phyloP scores from a whole-genome alignment of 2,888 invertebrate species.

The Diaphora mendica region DNA sequence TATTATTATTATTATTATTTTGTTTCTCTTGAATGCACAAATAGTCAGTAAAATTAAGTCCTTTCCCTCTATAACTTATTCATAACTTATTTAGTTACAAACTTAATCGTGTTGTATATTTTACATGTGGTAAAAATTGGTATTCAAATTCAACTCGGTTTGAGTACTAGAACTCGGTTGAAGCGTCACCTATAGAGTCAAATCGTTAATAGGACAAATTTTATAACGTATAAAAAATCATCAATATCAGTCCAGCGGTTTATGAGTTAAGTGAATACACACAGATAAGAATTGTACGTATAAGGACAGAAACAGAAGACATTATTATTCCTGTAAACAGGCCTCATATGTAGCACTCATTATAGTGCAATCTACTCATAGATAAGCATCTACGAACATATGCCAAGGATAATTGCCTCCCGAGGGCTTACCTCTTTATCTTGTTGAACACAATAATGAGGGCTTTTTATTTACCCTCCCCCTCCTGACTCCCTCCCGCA shows the following conservation, averaged over 20 bases:
- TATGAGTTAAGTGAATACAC: neutral
- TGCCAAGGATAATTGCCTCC: constrained; percentile 57
- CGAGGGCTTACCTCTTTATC: constrained; percentile 49
- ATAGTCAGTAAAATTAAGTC: no score
- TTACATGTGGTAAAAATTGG: no score
- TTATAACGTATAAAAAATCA: neutral
- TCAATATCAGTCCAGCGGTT: neutral
- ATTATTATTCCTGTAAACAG: neutral
- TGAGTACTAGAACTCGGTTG: no score
- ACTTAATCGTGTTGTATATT: no score
- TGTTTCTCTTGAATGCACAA: no score
- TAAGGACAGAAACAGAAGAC: neutral
- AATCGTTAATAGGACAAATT: no score
- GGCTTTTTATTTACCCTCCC: constrained; percentile 43
- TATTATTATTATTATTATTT: no score
- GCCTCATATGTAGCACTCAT: neutral
- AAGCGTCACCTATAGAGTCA: no score
- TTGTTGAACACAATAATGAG: constrained; percentile 52
- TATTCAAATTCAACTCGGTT: no score
- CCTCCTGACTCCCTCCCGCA: constrained; percentile 15
- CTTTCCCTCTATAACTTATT: no score
- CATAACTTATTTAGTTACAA: no score
- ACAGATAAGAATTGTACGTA: neutral
- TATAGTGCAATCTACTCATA: constrained; percentile 14
- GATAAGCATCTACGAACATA: constrained; percentile 25